These are phyloP conservation scores for Lasioglossum pauxillum DNA, from an alignment of 2,888 invertebrate species.

Conservation along the genomic window DNA sequence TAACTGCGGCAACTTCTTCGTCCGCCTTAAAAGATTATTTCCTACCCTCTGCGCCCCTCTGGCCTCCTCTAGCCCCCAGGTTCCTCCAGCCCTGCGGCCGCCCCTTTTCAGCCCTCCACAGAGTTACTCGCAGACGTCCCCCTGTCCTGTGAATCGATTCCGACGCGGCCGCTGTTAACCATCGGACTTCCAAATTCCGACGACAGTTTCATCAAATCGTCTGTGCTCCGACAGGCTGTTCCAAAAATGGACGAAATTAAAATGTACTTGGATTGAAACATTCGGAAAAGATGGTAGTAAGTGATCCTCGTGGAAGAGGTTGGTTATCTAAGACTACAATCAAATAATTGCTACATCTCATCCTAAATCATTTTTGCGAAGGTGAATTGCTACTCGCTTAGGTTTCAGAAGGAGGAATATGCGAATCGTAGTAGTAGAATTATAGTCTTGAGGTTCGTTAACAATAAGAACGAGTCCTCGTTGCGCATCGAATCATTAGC, in stretches of 20 bases:
- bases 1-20: conserved; percentile 79
- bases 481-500: conserved; percentile 3
- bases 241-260: too few species aligned
- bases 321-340: too few species aligned
- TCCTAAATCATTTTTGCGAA: not conserved
- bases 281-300: too few species aligned
- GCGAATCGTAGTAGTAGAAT: not conserved
- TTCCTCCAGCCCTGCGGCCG: not conserved
- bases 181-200: not conserved
- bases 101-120: not conserved
- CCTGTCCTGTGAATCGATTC: not conserved
- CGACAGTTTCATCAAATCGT: not conserved
- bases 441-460: not conserved
- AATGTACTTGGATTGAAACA: too few species aligned
- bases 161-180: not conserved
- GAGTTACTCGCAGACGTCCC: not conserved
- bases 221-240: not conserved
- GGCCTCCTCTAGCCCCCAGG: not conserved
- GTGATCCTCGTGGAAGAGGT: too few species aligned
- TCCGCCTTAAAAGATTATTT: conserved; percentile 78
- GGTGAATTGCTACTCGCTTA: not conserved
- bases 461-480: conserved; percentile 1
- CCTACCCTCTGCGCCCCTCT: conserved; percentile 46
- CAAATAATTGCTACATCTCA: too few species aligned
- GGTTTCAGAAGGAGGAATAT: not conserved